Percentiles rank a stretch among this genome's conserved stretches.
Evolutionary conservation across 1,140 invertebrate genomes (phyloP).

Genomic region (Aphis gossypii): DNA sequence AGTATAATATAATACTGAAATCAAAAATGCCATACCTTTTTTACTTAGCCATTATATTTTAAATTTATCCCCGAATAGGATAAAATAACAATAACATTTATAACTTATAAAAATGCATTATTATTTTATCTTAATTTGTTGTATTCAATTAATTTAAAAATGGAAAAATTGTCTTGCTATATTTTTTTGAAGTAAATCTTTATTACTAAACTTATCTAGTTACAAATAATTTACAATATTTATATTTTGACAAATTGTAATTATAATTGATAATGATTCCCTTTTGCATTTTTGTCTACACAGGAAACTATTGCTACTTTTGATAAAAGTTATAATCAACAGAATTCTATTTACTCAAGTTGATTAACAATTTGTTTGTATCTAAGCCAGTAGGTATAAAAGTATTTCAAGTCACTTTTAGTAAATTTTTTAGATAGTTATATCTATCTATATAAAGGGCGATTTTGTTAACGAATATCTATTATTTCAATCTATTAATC

Average conservation of each 20-base stretch:
- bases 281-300: not conserved
- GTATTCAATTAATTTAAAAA: not conserved
- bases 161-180: not conserved
- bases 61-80: not conserved
- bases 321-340: not conserved
- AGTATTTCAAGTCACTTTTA: not conserved
- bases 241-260: not conserved
- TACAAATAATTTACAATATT: not conserved
- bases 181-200: not conserved
- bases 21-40: not conserved
- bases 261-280: not conserved
- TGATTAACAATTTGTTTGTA: not conserved
- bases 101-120: not conserved
- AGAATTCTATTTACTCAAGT: not conserved
- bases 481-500: too few relatives aligned
- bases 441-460: not conserved
- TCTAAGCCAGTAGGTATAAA: not conserved
- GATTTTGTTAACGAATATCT: too few relatives aligned
- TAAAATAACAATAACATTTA: not conserved
- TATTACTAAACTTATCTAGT: not conserved
- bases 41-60: not conserved
- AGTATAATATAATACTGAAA: not conserved
- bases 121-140: not conserved
- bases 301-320: not conserved
- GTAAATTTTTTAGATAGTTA: not conserved